Base-by-base conservation (phyloP, 2,797 vertebrate species). In the Dipus sagitta region DNA sequence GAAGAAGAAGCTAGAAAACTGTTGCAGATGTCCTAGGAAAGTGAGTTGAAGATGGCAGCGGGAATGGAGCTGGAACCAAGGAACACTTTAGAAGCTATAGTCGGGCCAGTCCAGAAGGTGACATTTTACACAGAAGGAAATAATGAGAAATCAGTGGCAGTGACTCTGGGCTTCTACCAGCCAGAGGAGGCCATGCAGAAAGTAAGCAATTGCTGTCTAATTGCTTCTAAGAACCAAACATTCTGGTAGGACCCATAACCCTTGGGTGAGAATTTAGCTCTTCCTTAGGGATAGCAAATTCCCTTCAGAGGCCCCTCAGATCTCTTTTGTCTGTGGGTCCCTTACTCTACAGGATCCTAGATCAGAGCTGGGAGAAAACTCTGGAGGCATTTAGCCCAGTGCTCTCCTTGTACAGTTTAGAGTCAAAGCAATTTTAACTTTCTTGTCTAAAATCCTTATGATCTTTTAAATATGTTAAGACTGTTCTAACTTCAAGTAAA, bases 161-260 rank as follows among this genome's bases (percentile, higher is more conserved):
- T 6, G n/a, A 70, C 21, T 34, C 12, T 14, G 38, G 2, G n/a
- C 32, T 83, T 62, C 34, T 26, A 20, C 10, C 28, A 32, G 18
- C 24, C 1, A 30, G 54, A 42, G 32, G 64, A 81, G 34, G 52
- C 17, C 6, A 42, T 0, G 21, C 47, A 67, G 23, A 81, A 32
- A 20, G 42, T 21, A 2, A 54, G n/a, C 23, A 42, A 0, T 0
- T 28, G 68, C 5, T 15, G 18, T 1, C 54, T 12, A 72, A 28
- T 18, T 72, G 82, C 86, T 30, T 79, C 10, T 70, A 77, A 34
- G 60, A 82, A 62, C 52, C 54, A 26, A 42, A 74, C 52, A 18
- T 32, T 15, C n/a, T 30, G 18, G 71, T 17, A 72, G 23, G 77
- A 75, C 10, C 10, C 8, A 8, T 21, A 6, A 6, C 24, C 74